These are phyloP conservation scores for Lobophora halterata DNA, from an alignment of 2,888 invertebrate genomes.

Conservation along the genomic window DNA sequence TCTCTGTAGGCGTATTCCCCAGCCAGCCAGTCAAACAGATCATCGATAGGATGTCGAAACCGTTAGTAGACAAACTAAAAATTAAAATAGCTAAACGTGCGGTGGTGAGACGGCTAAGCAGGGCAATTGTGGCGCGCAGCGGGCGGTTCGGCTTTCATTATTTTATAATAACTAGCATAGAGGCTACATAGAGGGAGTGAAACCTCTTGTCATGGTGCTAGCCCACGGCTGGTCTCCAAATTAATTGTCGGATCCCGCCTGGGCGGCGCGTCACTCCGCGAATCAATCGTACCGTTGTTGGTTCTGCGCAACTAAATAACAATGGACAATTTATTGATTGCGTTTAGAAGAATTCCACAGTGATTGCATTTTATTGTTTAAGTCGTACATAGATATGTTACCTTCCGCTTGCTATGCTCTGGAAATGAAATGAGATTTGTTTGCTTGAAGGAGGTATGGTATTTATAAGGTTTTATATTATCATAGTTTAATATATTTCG, in stretches of 20 bases:
- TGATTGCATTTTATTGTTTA: too few species aligned
- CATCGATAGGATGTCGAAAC: conserved; percentile 66
- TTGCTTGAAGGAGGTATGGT: too few species aligned
- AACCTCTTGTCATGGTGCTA: conserved; percentile 71
- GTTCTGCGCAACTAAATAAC: conserved; percentile 40
- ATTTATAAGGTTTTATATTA: too few species aligned
- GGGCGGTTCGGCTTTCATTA: conserved; percentile 77
- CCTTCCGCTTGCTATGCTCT: too few species aligned
- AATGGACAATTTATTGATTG: conserved; percentile 36
- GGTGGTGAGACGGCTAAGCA: conserved; percentile 72
- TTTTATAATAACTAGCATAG: conserved; percentile 77
- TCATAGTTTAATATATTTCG: too few species aligned
- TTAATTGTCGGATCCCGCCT: conserved; percentile 68
- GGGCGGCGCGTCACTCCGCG: conserved; percentile 70
- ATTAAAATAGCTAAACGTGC: conserved; percentile 79
- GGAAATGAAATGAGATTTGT: too few species aligned
- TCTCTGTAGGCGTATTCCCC: conserved; percentile 49
- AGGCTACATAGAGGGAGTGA: conserved; percentile 66
- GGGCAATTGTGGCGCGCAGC: conserved; percentile 77
- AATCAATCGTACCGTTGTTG: conserved; percentile 42
- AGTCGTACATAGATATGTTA: too few species aligned
- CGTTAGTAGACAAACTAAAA: conserved; percentile 79
- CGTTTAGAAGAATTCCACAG: conserved; percentile 4
- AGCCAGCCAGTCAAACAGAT: conserved; percentile 42
- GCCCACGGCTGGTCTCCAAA: conserved; percentile 65